A percentile compares a stretch with the other conserved stretches of the same genome.
Conservation (phyloP, 2,797 vertebrate genomes). For the Netta rufina region DNA sequence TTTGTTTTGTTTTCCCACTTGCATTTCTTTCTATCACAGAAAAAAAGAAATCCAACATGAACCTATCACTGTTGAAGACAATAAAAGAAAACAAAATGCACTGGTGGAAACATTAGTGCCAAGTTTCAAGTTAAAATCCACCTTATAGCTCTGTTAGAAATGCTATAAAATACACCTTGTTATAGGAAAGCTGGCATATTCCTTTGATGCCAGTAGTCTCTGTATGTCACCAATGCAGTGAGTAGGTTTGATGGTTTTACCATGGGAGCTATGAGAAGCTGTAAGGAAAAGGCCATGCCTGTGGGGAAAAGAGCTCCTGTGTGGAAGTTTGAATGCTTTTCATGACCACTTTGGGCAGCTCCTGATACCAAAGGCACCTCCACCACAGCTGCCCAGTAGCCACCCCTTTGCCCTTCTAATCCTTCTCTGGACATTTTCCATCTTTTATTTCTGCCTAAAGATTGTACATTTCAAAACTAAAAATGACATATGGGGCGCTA, state of each 20-base stretch:
- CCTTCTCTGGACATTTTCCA: not conserved
- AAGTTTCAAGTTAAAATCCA: not conserved
- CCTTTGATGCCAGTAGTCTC: not conserved
- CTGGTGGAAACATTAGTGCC: not conserved
- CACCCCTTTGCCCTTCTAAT: not conserved
- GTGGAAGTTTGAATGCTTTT: not conserved
- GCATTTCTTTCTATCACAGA: not conserved
- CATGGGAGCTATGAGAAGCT: not conserved
- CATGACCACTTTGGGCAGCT: not conserved
- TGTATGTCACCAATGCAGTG: not conserved
- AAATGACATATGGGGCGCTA: not conserved
- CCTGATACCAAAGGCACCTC: not conserved
- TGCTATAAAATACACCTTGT: not conserved
- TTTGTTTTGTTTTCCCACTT: too few relatives aligned
- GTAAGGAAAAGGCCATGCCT: not conserved
- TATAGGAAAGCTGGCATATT: not conserved
- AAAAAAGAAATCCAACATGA: not conserved
- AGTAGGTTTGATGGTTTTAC: not conserved
- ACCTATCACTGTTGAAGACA: not conserved
- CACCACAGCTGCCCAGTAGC: not conserved
- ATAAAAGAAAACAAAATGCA: not conserved
- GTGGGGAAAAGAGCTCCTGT: not conserved
- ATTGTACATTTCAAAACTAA: rapidly evolving
- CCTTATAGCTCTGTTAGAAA: not conserved
- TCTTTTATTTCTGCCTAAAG: not conserved